Percentiles rank a stretch among this genome's conserved stretches.
Evolutionary conservation across 2,113 vertebrate genomes (phyloP).

Genomic region (Martes martes): DNA sequence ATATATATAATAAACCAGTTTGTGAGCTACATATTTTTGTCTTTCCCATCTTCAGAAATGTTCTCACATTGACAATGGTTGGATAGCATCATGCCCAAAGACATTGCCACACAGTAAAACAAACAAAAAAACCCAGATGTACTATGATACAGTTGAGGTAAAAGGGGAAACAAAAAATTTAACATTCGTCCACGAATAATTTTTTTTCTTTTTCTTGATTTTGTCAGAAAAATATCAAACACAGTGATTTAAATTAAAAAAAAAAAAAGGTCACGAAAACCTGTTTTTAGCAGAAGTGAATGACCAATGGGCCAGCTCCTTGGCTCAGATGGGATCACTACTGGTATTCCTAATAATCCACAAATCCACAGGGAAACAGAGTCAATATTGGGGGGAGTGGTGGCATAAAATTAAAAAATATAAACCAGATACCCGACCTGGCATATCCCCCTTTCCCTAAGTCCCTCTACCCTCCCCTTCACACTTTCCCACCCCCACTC

Average conservation of each 20-base stretch:
- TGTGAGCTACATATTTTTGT: constrained; percentile 77
- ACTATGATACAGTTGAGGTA: too few relatives aligned
- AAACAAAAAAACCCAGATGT: too few relatives aligned
- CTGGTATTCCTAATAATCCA: too few relatives aligned
- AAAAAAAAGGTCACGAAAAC: too few relatives aligned
- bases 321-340: too few relatives aligned
- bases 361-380: too few relatives aligned
- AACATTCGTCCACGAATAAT: constrained; percentile 78
- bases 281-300: too few relatives aligned
- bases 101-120: constrained; percentile 75
- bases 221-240: constrained; percentile 84
- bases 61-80: constrained; percentile 79
- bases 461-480: constrained; percentile 20
- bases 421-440: constrained; percentile 58
- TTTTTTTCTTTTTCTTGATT: constrained; percentile 69
- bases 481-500: neutral
- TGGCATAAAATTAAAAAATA: constrained; percentile 70
- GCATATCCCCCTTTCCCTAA: constrained; percentile 23
- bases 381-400: too few relatives aligned
- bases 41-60: constrained; percentile 76
- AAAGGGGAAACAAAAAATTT: constrained; percentile 66
- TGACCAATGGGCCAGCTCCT: too few relatives aligned
- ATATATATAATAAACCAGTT: constrained; percentile 77
- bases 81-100: constrained; percentile 74
- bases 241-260: too few relatives aligned